Evolutionary conservation across 2,113 vertebrate genomes (phyloP).

Genomic region (Scomber scombrus): DNA sequence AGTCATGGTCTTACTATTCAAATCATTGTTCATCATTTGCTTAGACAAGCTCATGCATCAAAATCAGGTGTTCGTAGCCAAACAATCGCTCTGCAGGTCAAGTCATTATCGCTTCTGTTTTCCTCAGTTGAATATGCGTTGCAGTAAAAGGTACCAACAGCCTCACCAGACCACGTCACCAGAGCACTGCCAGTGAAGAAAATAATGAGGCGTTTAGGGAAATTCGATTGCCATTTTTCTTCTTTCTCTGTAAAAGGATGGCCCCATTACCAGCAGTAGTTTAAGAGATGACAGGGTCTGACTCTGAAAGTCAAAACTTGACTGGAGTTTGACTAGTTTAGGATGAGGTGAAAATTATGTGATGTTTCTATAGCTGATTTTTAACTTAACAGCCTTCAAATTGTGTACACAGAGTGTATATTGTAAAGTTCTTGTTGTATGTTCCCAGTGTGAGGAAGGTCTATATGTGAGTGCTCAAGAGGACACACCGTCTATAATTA

Average conservation of each 20-base stretch:
- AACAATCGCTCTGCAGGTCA: slow-evolving; percentile 7
- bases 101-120: slow-evolving; percentile 36
- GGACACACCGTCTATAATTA: no score
- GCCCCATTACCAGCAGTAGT: slow-evolving; percentile 13
- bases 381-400: background rate
- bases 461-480: no score
- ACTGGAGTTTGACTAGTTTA: background rate
- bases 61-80: slow-evolving; percentile 45
- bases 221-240: slow-evolving; percentile 22
- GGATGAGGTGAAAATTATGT: background rate
- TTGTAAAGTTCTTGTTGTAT: no score
- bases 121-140: slow-evolving; percentile 7
- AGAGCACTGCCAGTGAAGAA: slow-evolving; percentile 12
- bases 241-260: slow-evolving; percentile 13
- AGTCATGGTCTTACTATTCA: background rate
- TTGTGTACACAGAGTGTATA: background rate
- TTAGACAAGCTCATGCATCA: slow-evolving; percentile 18
- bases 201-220: slow-evolving; percentile 61
- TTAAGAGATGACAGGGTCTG: slow-evolving; percentile 1
- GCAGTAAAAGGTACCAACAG: slow-evolving; percentile 18
- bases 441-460: background rate
- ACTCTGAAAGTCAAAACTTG: slow-evolving; percentile 12
- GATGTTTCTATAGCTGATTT: background rate
- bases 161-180: slow-evolving; percentile 22
- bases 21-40: background rate